Percentiles rank a stretch among this genome's conserved stretches.
phyloP scores from a whole-genome alignment of 23 tunicate species.

The Ciona savignyi region DNA sequence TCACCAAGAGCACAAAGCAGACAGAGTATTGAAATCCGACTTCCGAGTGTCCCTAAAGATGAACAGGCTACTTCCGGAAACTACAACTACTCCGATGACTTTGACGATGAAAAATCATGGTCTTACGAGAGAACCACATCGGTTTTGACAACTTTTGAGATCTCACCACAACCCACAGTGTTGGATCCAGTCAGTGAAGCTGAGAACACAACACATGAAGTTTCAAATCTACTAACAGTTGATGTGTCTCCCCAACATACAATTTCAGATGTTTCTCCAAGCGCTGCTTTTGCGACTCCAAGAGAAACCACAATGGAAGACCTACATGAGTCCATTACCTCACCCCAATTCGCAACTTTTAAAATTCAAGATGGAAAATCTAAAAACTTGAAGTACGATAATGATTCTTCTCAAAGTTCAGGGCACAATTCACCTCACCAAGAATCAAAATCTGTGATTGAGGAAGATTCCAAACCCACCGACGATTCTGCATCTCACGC shows the following conservation, averaged over 20 bases:
- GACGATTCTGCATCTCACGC: slow-evolving; percentile 31
- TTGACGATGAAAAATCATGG: slow-evolving; percentile 41
- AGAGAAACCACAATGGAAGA: background rate
- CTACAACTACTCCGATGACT: slow-evolving; percentile 67
- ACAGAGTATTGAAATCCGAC: slow-evolving; percentile 65
- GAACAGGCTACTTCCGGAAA: background rate
- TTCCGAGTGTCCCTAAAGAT: slow-evolving; percentile 41
- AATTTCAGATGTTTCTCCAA: slow-evolving; percentile 26
- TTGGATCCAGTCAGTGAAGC: slow-evolving; percentile 13
- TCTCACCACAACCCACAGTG: slow-evolving; percentile 16
- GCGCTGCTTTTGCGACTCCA: slow-evolving; percentile 2
- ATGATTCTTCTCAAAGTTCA: background rate
- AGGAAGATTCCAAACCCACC: slow-evolving; percentile 33
- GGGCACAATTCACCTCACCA: background rate
- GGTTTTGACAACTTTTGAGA: slow-evolving; percentile 21
- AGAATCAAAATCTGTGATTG: background rate
- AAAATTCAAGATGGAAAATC: background rate
- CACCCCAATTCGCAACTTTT: background rate
- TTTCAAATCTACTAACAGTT: slow-evolving; percentile 5
- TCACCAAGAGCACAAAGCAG: slow-evolving; percentile 41
- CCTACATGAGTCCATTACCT: background rate
- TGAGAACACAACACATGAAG: slow-evolving; percentile 7
- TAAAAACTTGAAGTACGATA: background rate
- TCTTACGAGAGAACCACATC: slow-evolving; percentile 14
- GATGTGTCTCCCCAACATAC: slow-evolving; percentile 47